Percentiles rank a stretch among this genome's conserved stretches.
phyloP scores from a whole-genome alignment of 1,140 invertebrate species.

The Saccostrea glomerata region DNA sequence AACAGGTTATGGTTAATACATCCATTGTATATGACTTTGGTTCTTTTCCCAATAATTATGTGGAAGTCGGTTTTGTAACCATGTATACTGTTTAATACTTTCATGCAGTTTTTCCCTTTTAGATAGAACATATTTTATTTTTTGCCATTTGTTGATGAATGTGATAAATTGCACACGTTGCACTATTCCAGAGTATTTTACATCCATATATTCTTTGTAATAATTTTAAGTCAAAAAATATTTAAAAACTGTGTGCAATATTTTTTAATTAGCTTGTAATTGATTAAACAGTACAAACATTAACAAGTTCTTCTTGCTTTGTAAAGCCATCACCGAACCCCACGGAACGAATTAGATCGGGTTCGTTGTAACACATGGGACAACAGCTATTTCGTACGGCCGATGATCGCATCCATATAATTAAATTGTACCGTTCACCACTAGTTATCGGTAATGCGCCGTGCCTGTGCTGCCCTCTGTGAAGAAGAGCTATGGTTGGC shows the following conservation, averaged over 20 bases:
- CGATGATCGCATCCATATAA: constrained; percentile 80
- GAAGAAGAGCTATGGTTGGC: constrained; percentile 67
- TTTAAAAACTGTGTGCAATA: background rate
- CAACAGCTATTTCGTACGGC: constrained; percentile 77
- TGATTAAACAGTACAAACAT: constrained; percentile 60
- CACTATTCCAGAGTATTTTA: background rate
- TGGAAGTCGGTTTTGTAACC: background rate
- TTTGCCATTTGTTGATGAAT: background rate
- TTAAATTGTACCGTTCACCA: constrained; percentile 79
- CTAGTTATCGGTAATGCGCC: constrained; percentile 76
- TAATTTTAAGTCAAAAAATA: background rate
- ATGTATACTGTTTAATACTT: background rate
- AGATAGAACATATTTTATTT: background rate
- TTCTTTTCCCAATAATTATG: background rate
- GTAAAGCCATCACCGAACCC: constrained; percentile 79
- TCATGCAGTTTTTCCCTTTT: background rate
- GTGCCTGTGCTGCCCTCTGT: constrained; percentile 79
- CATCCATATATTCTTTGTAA: background rate
- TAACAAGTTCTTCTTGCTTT: constrained; percentile 53
- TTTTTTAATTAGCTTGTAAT: background rate
- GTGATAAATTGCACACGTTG: background rate
- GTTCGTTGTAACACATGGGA: constrained; percentile 78
- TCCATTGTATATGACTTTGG: too few species aligned
- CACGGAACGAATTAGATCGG: constrained; percentile 67
- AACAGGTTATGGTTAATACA: too few species aligned